Conservation (phyloP, 35 echinoderm and acorn worm genomes). For the Apostichopus parvimensis region DNA sequence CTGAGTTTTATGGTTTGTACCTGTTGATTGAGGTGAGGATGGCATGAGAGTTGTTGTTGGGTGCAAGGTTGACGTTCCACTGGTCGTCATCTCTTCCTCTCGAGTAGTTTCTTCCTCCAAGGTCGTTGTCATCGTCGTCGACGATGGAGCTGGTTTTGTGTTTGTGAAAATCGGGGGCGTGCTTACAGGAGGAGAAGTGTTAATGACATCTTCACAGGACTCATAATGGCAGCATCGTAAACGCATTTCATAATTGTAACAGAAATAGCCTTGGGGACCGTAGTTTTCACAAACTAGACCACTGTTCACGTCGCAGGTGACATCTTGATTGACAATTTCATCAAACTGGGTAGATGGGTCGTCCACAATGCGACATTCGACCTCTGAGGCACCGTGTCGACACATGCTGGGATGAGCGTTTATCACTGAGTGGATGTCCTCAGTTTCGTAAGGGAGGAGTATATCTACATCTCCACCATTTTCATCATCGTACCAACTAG, state of each 20-base stretch:
- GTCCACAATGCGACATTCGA: slow-evolving; percentile 6
- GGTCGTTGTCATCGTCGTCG: not conserved
- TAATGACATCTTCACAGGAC: slow-evolving; percentile 6
- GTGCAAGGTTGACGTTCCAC: not conserved
- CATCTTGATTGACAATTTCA: slow-evolving; percentile 25
- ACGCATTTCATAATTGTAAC: slow-evolving; percentile 44
- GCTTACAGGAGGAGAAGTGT: not conserved
- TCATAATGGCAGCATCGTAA: slow-evolving; percentile 22
- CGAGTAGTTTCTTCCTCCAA: not conserved
- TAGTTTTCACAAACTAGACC: slow-evolving; percentile 39
- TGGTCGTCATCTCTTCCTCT: not conserved
- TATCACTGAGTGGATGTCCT: slow-evolving; percentile 20
- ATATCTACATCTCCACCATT: slow-evolving; percentile 5
- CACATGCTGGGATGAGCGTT: slow-evolving; percentile 7
- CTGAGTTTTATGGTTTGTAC: no score
- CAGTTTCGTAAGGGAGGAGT: slow-evolving; percentile 5
- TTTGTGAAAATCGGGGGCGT: not conserved
- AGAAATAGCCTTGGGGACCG: not conserved
- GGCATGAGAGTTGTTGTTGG: no score
- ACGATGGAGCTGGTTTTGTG: not conserved
- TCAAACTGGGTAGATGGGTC: slow-evolving; percentile 14
- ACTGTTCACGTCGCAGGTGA: not conserved
- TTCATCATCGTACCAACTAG: slow-evolving; percentile 43
- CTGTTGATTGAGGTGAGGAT: no score
- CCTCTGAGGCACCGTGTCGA: not conserved